These are phyloP conservation scores for Cheilinus undulatus DNA, from an alignment of 2,113 vertebrate genomes.

Conservation along the genomic window DNA sequence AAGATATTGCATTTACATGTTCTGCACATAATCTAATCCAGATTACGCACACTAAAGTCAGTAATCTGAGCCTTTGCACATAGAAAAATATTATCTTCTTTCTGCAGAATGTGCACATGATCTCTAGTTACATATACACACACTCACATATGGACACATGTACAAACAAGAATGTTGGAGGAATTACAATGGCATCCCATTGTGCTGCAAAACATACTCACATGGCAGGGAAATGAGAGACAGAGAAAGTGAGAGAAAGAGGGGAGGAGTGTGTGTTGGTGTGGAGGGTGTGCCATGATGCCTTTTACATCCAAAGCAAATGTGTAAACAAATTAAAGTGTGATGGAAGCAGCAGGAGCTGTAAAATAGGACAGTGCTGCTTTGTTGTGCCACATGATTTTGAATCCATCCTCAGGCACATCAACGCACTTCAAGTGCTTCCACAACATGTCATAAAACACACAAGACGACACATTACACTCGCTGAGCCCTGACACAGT, in stretches of 20 bases:
- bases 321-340: conserved; percentile 74
- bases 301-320: conserved; percentile 59
- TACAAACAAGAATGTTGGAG: conserved; percentile 58
- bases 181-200: conserved; percentile 70
- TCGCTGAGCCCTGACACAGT: conserved; percentile 57
- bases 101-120: conserved; percentile 52
- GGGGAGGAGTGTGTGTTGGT: conserved; percentile 59
- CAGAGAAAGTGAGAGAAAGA: conserved; percentile 59
- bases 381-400: conserved; percentile 48
- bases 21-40: neutral
- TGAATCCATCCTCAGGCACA: conserved; percentile 31
- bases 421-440: conserved; percentile 41
- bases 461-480: conserved; percentile 22
- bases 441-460: conserved; percentile 40
- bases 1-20: neutral
- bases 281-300: conserved; percentile 54
- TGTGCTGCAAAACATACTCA: conserved; percentile 56
- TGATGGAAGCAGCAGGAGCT: conserved; percentile 59
- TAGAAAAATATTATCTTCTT: conserved; percentile 25
- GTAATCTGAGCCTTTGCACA: neutral
- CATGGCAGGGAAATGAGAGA: conserved; percentile 48
- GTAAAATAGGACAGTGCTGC: conserved; percentile 59
- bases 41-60: neutral
- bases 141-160: conserved; percentile 33
- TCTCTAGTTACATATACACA: conserved; percentile 35